Evolutionary conservation across 2,888 invertebrate genomes (phyloP).

Genomic region (Latrodectus elegans): DNA sequence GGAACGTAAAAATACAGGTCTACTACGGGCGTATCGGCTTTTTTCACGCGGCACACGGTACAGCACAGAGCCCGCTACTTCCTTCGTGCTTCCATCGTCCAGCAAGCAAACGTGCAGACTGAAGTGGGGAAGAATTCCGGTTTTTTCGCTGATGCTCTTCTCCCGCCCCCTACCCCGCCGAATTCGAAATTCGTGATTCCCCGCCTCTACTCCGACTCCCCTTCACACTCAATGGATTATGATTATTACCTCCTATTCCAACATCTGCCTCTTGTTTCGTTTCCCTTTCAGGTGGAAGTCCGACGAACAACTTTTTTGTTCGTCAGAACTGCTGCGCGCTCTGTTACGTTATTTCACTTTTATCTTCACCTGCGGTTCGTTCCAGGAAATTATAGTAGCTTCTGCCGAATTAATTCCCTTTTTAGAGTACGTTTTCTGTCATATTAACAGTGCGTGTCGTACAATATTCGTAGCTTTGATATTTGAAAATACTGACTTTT

Average conservation of each 20-base stretch:
- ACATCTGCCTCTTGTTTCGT: conserved; percentile 4
- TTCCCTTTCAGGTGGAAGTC: not conserved
- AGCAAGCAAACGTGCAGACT: conserved; percentile 52
- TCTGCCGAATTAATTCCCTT: too few relatives aligned
- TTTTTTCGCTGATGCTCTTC: conserved; percentile 48
- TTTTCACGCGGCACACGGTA: not conserved
- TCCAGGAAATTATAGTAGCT: too few relatives aligned
- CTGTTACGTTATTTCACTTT: too few relatives aligned
- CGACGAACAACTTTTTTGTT: not conserved
- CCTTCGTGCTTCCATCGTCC: conserved; percentile 23
- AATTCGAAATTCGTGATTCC: conserved; percentile 53
- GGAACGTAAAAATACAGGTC: not conserved
- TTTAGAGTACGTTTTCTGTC: too few relatives aligned
- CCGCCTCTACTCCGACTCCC: conserved; percentile 9
- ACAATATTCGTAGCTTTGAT: too few relatives aligned
- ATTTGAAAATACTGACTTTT: too few relatives aligned
- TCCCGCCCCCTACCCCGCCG: not conserved
- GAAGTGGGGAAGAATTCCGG: conserved; percentile 46
- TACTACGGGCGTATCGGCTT: not conserved
- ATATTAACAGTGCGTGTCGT: too few relatives aligned
- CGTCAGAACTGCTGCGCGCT: not conserved
- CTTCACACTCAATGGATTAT: not conserved
- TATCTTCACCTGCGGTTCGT: too few relatives aligned
- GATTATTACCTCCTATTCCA: conserved; percentile 9
- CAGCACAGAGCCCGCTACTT: conserved; percentile 1